phyloP scores from a whole-genome alignment of 2,113 vertebrate species.

The Nesoenas mayeri region DNA sequence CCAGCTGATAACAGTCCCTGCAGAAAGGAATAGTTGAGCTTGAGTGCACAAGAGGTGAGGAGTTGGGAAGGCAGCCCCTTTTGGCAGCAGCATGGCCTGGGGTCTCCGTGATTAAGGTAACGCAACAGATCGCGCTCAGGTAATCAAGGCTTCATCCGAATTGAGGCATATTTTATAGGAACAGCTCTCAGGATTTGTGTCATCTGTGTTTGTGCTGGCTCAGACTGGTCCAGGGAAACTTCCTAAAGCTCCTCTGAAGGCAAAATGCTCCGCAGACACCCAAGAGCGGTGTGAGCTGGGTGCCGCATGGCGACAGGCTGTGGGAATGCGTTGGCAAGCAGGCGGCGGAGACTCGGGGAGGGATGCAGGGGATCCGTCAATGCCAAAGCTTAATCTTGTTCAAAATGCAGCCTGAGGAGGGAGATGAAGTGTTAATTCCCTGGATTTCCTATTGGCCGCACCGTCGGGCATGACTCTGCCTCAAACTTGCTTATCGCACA shows the following conservation, averaged over 20 bases:
- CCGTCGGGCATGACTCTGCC: not conserved
- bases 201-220: not conserved
- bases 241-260: not conserved
- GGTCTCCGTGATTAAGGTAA: not conserved
- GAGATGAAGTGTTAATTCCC: not conserved
- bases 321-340: not conserved
- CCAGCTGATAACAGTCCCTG: not conserved
- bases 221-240: not conserved
- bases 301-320: not conserved
- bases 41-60: not conserved
- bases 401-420: not conserved
- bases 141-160: not conserved
- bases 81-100: fast-evolving
- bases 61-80: not conserved
- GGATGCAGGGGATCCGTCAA: not conserved
- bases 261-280: not conserved
- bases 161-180: not conserved
- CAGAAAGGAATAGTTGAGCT: not conserved
- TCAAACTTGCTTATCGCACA: not conserved
- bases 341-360: not conserved
- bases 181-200: not conserved
- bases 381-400: not conserved
- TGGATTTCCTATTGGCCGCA: not conserved
- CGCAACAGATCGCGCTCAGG: fast-evolving
- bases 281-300: fast-evolving